These are phyloP conservation scores for Plebejus argus DNA, from an alignment of 2,888 invertebrate species.

Conservation along the genomic window DNA sequence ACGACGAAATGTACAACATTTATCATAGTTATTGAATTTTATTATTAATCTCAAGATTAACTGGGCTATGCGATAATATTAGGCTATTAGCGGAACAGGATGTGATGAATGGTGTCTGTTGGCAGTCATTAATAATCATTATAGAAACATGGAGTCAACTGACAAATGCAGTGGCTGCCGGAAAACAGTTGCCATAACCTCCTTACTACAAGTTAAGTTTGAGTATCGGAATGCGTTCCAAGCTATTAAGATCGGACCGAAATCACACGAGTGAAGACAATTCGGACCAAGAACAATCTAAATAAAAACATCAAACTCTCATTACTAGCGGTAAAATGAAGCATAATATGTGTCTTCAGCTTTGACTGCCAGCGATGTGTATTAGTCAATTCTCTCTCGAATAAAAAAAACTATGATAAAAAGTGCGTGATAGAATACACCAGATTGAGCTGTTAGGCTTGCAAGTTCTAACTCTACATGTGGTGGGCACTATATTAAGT, in stretches of 20 bases:
- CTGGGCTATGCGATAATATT: constrained; percentile 26
- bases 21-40: constrained; percentile 29
- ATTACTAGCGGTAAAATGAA: too few species aligned
- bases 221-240: neutral
- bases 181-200: constrained; percentile 3
- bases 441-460: neutral
- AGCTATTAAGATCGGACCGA: neutral
- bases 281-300: neutral
- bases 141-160: constrained; percentile 34
- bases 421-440: neutral
- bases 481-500: constrained; percentile 19
- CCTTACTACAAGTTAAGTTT: neutral
- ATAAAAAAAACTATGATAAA: too few species aligned
- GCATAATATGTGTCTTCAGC: too few species aligned
- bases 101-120: constrained; percentile 34
- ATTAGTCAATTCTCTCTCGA: too few species aligned
- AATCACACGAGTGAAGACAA: neutral
- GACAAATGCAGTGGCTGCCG: constrained; percentile 34
- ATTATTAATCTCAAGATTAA: constrained; percentile 25
- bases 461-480: neutral
- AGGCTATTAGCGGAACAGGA: constrained; percentile 25
- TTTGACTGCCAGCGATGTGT: too few species aligned
- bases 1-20: constrained; percentile 3
- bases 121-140: constrained; percentile 40
- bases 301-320: neutral